These are phyloP conservation scores for Temnothorax rugatulus DNA, from an alignment of 2,888 invertebrate genomes.

Conservation along the genomic window DNA sequence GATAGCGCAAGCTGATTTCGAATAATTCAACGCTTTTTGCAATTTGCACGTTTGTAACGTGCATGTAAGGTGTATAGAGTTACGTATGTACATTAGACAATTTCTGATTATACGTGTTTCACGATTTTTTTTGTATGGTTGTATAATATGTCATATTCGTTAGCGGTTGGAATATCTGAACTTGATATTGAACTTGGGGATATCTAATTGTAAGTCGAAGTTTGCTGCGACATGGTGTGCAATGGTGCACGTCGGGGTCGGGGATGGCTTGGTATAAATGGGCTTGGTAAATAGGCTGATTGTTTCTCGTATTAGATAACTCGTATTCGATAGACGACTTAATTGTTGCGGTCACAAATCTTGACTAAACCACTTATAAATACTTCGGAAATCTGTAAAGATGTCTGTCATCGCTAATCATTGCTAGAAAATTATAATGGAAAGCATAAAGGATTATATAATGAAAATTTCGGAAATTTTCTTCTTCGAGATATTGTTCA, in stretches of 20 bases:
- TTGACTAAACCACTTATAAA: neutral
- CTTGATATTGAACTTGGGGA: conserved; percentile 9
- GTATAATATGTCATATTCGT: neutral
- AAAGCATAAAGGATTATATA: neutral
- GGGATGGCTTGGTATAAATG: neutral
- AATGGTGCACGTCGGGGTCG: neutral
- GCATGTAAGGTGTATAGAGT: neutral
- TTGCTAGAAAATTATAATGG: neutral
- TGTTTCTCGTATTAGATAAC: neutral
- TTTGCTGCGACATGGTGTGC: neutral
- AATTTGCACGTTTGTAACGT: neutral
- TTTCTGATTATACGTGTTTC: conserved; percentile 5
- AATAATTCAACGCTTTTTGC: neutral
- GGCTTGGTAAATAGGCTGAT: neutral
- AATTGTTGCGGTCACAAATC: neutral
- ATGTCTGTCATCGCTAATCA: neutral
- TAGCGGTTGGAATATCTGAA: neutral
- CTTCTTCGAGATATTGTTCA: neutral
- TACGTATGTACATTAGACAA: neutral
- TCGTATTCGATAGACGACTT: neutral
- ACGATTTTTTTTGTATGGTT: neutral
- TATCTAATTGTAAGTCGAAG: neutral
- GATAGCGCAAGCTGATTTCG: neutral
- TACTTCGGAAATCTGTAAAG: neutral
- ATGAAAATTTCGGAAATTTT: neutral